Evolutionary conservation across 2,888 invertebrate species (phyloP), one percentile per base, ranked within the genome.

Genomic region (Polylopha cassiicola): DNA sequence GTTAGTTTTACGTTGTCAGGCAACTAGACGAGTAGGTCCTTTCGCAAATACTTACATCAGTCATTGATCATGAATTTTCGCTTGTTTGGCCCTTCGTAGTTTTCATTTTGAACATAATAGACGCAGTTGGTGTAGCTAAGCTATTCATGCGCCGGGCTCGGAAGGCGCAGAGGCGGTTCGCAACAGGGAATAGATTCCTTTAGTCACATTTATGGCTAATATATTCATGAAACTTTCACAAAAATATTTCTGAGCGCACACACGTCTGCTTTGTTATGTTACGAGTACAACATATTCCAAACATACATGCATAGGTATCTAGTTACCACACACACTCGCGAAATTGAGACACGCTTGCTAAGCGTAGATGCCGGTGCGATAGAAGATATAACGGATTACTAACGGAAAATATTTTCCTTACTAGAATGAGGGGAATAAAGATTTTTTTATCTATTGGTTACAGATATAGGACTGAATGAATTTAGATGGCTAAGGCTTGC

Each of bases 201-300:
- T 77, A 81, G 74, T 79, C 81, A 79, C 79, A 79, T 82, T 85
- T 84, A 84, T 82, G 73, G 82, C 81, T 86, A 85, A 86, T 82
- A 82, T 85, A 86, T 86, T 86, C 85, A 85, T 86, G 82, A 78
- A 84, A 79, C 67, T 79, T 79, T 74, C 73, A 72, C 73, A 76
- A 79, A 80, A 81, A 79, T 76, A 78, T 81, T 75, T 67, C 63
- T 64, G 68, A 70, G 67, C 66, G 63, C 60, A 68, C 66, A 69
- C 66, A 62, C 57, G 61, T 63, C 62, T 66, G 69, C 63, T 73
- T 72, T 74, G 73, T 73, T 73, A 71, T 65, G 66, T 41, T 34
- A 41, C n/a, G n/a, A 62, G 58, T 50, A 54, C 57, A 55, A 56
- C 58, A 63, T 59, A 66, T 57, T 63, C 59, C 64, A 65, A 61